These are phyloP conservation scores for Coptotermes formosanus DNA, from an alignment of 1,140 invertebrate species.

Conservation along the genomic window DNA sequence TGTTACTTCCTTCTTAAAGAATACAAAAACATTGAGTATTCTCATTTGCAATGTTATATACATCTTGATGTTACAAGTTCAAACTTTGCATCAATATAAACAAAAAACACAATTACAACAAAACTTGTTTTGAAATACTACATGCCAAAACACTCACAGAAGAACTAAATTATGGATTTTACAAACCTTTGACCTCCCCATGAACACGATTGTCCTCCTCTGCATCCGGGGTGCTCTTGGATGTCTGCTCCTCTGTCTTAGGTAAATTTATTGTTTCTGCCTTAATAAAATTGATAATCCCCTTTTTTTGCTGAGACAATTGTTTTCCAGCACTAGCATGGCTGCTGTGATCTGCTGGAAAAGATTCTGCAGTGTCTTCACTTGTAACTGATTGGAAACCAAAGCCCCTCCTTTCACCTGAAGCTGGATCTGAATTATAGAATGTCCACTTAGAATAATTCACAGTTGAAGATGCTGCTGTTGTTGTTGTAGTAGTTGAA, in stretches of 20 bases:
- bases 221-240: background rate
- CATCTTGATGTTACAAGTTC: too few species aligned
- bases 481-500: background rate
- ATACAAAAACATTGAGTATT: too few species aligned
- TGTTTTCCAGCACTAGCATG: background rate
- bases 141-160: too few species aligned
- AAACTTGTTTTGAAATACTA: too few species aligned
- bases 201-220: background rate
- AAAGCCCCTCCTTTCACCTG: slow-evolving; percentile 36
- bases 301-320: slow-evolving; percentile 28
- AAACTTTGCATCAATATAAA: too few species aligned
- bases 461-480: slow-evolving; percentile 8
- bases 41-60: too few species aligned
- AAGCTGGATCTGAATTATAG: slow-evolving; percentile 29
- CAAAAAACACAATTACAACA: too few species aligned
- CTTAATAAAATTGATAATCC: slow-evolving; percentile 43
- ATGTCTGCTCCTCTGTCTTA: background rate
- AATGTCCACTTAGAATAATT: slow-evolving; percentile 15
- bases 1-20: too few species aligned
- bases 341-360: background rate
- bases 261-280: slow-evolving; percentile 37
- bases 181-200: background rate
- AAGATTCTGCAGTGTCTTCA: background rate
- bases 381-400: slow-evolving; percentile 34
- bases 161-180: background rate